Base-by-base conservation (phyloP, 2,797 vertebrate species). In the Arvicola amphibius region DNA sequence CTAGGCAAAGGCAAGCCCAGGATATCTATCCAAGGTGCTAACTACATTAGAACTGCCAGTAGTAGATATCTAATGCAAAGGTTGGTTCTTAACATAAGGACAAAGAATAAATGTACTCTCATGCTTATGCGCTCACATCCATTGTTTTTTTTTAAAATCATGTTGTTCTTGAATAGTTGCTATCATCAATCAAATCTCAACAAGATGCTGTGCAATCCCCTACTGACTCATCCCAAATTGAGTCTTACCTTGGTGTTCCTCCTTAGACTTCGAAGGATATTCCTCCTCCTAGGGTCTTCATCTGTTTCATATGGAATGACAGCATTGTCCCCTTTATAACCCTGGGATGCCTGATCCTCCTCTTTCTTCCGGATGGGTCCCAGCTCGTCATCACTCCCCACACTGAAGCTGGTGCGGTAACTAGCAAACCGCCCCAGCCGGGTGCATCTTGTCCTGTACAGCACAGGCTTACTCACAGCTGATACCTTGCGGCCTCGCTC, bases 371-470 rank as follows among this genome's bases (percentile, higher is more conserved):
- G 99, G 4, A 98, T 98, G 7, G 99, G 99, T 0, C 99, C 99
- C 96, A 99, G 98, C 95, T 99, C 99, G 8, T 99, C 99, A 1
- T 99, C 99, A 5, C 99, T 99, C 40, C 99, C 99, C 21, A 99
- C 99, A 5, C 98, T 99, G 98, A 99, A 99, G 98, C 99, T 99
- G 59, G 99, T 99, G 61, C 99, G 98, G 95, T 99, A 99, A 97
- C 98, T 99, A 78, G 99, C 99, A 96, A 99, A 99, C 95, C 99
- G 99, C 73, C 99, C 99, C 2, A 99, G 98, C 12, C 99, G 98
- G 80, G 99, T 98, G 90, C 99, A 99, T 87, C 99, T 98, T 63
- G 99, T 99, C 92, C 99, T 99, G 97, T 99, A 99, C 37, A 99
- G 98, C 78, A 98, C 99, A 0, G 99, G 99, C 91, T 99, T 99